Evolutionary conservation across 1,140 invertebrate species (phyloP), one percentile per base, ranked within the genome.

Genomic region (Babylonia areolata): DNA sequence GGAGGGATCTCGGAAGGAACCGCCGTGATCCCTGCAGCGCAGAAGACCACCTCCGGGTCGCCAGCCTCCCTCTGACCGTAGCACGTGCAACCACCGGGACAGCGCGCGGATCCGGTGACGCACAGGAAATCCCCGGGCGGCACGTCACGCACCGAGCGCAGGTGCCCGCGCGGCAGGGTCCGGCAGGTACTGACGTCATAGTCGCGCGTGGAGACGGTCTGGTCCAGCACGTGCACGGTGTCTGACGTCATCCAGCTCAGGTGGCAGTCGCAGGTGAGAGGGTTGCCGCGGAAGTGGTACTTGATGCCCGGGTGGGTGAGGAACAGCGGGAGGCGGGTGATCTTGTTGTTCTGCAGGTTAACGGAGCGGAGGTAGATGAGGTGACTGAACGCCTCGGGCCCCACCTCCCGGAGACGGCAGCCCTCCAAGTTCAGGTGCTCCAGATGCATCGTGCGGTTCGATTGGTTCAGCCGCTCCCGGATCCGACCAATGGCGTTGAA

Each of bases 301-400:
- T 35, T 84, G 37, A 84, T 64, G 20, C 82, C 82, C 1, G 69
- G 64, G 11, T 84, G 82, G 40, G 58, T 46, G 3, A 23, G 35
- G 40, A 84, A 84, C 20, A 84, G 39, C 0, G 82, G 58, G 6
- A 84, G 31, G 20, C 23, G 35, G 12, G 35, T 46, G 35, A 84
- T 39, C 20, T 28, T 23, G n/a, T 84, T 84, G 35, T 75, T 6
- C 40, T 46, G 82, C 69, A 84, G 82, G 82, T 69, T 73, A 69
- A 84, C 82, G 37, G 82, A 39, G 35, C 82, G 82, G 20, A 84
- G 82, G 40, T 84, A 84, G 40, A 84, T 84, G 23, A 84, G 64
- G 37, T 73, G 15, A 46, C 64, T 46, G 69, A 84, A 84, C 15
- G 82, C 82, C 1, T 84, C 82, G 9, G 23, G 64, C 3, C 37